Percentiles rank a stretch among this genome's conserved stretches.
phyloP scores from a whole-genome alignment of 2,113 vertebrate species.

The Ochotona curzoniae region DNA sequence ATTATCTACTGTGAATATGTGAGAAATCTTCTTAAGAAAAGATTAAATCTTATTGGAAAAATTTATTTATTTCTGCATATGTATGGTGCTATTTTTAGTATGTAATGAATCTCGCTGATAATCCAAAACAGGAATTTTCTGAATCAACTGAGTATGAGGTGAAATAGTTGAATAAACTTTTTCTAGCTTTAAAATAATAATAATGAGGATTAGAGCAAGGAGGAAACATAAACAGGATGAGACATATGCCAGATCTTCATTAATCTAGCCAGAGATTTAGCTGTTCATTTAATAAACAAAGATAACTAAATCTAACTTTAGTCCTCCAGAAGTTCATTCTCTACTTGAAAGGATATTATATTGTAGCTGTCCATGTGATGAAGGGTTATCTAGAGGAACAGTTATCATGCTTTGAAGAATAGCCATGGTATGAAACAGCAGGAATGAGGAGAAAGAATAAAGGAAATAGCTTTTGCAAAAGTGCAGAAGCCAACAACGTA shows the following conservation, averaged over 20 bases:
- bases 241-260: not conserved
- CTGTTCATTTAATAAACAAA: slow-evolving; percentile 54
- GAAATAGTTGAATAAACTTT: slow-evolving; percentile 30
- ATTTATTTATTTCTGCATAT: slow-evolving; percentile 90
- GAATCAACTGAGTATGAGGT: slow-evolving; percentile 43
- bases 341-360: not conserved
- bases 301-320: slow-evolving; percentile 42
- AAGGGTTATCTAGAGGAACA: not conserved
- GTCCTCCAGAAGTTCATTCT: slow-evolving; percentile 8
- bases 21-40: slow-evolving; percentile 89
- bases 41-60: slow-evolving; percentile 89
- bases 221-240: slow-evolving; percentile 3
- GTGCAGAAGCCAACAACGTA: not conserved
- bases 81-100: slow-evolving; percentile 90
- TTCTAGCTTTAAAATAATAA: not conserved
- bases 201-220: not conserved
- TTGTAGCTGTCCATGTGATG: not conserved
- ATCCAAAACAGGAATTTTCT: slow-evolving; percentile 49
- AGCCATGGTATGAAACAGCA: not conserved
- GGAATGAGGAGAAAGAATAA: not conserved
- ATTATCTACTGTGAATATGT: slow-evolving; percentile 91
- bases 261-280: slow-evolving; percentile 9
- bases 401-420: not conserved
- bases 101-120: slow-evolving; percentile 76
- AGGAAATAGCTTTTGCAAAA: not conserved